Conservation (phyloP, 2,797 vertebrate species). For the Gallirallus australis region DNA sequence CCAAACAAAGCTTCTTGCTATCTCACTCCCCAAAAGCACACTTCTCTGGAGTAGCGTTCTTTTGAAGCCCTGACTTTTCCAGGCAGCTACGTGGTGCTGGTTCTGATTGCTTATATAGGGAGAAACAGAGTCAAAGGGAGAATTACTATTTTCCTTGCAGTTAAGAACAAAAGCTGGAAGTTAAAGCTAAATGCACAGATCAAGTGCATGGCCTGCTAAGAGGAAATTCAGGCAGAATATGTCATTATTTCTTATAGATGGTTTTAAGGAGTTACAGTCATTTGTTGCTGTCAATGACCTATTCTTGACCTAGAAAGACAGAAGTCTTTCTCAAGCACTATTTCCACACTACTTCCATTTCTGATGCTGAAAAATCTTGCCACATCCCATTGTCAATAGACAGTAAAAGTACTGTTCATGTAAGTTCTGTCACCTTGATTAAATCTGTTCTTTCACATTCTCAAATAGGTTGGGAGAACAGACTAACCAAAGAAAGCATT, state of each 20-base stretch:
- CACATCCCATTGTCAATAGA: not conserved
- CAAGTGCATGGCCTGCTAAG: not conserved
- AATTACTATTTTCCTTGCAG: not conserved
- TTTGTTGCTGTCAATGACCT: not conserved
- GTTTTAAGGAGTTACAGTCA: not conserved
- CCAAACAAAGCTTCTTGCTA: not conserved
- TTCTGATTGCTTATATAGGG: not conserved
- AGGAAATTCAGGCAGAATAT: not conserved
- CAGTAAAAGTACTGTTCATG: not conserved
- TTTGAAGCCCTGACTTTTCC: not conserved
- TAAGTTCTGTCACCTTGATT: not conserved
- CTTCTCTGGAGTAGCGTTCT: not conserved
- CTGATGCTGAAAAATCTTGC: not conserved
- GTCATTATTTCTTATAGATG: not conserved
- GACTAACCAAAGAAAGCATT: not conserved
- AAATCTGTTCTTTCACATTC: not conserved
- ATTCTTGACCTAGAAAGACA: not conserved
- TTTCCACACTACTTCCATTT: not conserved
- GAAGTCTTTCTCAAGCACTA: not conserved
- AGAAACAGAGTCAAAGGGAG: not conserved
- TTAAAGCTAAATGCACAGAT: not conserved
- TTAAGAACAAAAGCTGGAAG: not conserved
- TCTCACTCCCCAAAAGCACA: not conserved
- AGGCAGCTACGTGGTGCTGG: accelerated
- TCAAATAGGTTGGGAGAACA: not conserved